These are phyloP conservation scores for Tethya wilhelma DNA, from an alignment of 37 sponge, comb jelly and placozoan species.

Conservation along the genomic window DNA sequence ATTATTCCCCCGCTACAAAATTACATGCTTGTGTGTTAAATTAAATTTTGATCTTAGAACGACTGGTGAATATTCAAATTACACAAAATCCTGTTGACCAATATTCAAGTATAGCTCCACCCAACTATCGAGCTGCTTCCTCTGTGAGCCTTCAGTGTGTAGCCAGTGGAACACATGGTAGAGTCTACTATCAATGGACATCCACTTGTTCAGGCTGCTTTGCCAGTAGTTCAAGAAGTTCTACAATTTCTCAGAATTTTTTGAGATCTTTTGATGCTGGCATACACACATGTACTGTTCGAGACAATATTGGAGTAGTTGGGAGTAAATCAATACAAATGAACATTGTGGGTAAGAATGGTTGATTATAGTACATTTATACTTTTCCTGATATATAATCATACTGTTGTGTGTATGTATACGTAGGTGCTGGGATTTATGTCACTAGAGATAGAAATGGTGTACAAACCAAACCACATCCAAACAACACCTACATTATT, in stretches of 20 bases:
- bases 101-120: background rate
- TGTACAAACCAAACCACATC: too few species aligned
- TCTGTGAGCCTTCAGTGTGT: slow-evolving; percentile 1
- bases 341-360: slow-evolving; percentile 13
- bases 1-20: too few species aligned
- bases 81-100: too few species aligned
- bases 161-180: background rate
- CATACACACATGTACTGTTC: slow-evolving; percentile 3
- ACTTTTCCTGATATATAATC: too few species aligned
- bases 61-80: too few species aligned
- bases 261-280: background rate
- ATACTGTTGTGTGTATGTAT: too few species aligned
- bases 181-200: slow-evolving; percentile 4
- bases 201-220: slow-evolving; percentile 15
- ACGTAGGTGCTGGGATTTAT: too few species aligned
- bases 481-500: too few species aligned
- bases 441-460: too few species aligned
- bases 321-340: slow-evolving; percentile 1
- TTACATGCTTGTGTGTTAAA: too few species aligned
- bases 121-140: slow-evolving; percentile 18
- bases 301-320: background rate
- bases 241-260: background rate
- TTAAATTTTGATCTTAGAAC: too few species aligned
- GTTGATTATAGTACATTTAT: too few species aligned
- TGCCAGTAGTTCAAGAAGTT: background rate